Evolutionary conservation across 2,797 vertebrate species (phyloP).

Genomic region (Odontamblyopus lacepedii): DNA sequence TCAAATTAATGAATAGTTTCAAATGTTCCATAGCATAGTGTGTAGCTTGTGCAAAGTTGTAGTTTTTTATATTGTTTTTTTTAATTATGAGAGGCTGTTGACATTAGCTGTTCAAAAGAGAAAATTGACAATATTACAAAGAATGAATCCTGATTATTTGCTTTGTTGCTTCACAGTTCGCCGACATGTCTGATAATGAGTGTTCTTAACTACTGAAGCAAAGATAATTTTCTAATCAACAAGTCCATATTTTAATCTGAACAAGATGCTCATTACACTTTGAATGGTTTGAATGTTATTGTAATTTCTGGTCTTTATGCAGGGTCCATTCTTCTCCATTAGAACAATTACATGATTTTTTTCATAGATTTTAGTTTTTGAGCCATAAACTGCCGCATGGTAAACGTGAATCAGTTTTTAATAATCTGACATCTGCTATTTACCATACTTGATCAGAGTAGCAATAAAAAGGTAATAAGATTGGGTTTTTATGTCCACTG

Average conservation of each 20-base stretch:
- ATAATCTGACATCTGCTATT: too few species aligned
- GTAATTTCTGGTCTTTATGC: background rate
- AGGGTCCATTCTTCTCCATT: constrained; percentile 1
- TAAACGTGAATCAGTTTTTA: too few species aligned
- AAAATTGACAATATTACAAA: background rate
- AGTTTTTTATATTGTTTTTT: background rate
- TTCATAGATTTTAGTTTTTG: too few species aligned
- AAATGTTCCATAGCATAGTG: too few species aligned
- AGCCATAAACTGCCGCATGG: too few species aligned
- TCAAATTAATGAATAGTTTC: too few species aligned
- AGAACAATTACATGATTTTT: background rate
- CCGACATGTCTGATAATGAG: background rate
- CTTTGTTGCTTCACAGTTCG: background rate
- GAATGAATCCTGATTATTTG: constrained; percentile 4
- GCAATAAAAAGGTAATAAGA: too few species aligned
- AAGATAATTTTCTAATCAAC: constrained; percentile 3
- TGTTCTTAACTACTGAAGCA: background rate
- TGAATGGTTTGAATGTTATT: background rate
- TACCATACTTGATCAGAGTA: too few species aligned
- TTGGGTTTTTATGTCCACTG: too few species aligned
- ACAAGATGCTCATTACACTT: constrained; percentile 2
- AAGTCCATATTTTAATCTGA: constrained; percentile 3
- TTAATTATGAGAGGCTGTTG: background rate
- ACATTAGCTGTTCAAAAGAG: background rate
- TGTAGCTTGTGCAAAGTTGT: too few species aligned